Conservation (phyloP, 2,797 vertebrate genomes). For the Enteromius mattozi region DNA sequence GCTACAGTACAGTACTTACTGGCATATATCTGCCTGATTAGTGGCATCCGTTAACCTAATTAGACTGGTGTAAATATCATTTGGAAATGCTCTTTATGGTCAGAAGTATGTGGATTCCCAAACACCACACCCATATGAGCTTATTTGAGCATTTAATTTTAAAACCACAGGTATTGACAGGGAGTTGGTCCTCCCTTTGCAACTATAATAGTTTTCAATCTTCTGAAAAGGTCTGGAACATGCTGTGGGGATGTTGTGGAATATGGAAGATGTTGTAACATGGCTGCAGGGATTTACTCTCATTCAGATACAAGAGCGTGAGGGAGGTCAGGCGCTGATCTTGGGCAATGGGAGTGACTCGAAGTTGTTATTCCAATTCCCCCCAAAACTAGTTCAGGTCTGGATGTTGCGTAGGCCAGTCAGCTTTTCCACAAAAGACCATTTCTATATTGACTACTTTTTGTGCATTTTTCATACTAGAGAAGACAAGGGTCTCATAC, state of each 20-base stretch:
- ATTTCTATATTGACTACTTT: neutral
- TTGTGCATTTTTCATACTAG: neutral
- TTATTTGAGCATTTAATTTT: conserved; percentile 9
- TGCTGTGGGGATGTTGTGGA: conserved; percentile 5
- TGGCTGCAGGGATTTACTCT: neutral
- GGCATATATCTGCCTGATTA: conserved; percentile 19
- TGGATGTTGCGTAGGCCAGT: neutral
- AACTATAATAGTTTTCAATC: conserved; percentile 22
- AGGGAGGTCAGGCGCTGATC: neutral
- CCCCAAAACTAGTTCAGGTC: neutral
- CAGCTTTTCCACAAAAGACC: neutral
- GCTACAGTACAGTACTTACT: neutral
- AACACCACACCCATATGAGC: conserved; percentile 17
- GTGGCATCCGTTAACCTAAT: conserved; percentile 8
- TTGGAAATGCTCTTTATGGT: conserved; percentile 6
- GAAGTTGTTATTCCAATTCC: neutral
- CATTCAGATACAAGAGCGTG: neutral
- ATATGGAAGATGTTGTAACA: neutral
- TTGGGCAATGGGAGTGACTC: neutral
- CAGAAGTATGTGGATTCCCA: conserved; percentile 14
- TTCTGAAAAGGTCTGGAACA: conserved; percentile 20
- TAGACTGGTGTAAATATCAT: conserved; percentile 28
- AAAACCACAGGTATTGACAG: conserved; percentile 14
- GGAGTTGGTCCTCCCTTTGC: conserved; percentile 6
- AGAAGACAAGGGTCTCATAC: neutral